Evolutionary conservation across 2,797 vertebrate species (phyloP), one percentile per base, ranked within the genome.

Genomic region (Ceyx erithaca): DNA sequence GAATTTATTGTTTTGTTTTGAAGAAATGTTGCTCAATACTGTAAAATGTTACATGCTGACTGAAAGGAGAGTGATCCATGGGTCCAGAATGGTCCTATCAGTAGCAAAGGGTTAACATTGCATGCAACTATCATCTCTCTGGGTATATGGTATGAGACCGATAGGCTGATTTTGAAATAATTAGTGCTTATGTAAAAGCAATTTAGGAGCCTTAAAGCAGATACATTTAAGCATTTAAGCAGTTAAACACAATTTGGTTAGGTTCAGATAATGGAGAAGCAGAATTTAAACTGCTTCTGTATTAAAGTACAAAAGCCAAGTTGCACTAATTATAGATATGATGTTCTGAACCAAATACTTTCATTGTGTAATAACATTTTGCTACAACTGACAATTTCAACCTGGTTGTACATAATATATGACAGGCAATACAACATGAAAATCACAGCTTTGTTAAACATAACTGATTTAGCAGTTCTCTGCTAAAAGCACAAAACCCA

Each of bases 401-500:
- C 8, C 9, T 2, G 5, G 26, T 9, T 46, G 49, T 26, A 63
- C 1, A 0, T 9, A 21, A 20, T 7, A 3, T 7, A 14, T 25
- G 61, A 17, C n/a, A 46, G 81, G 31, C 55, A 51, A 25, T 7
- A 11, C 31, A 61, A 28, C 0, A 1, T 2, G 23, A 16, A 49
- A 66, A 26, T 63, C 69, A 22, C 55, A 12, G 10, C 48, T 51
- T 52, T 3, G 35, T 37, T 30, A 33, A 48, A 57, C 8, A 6
- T 0, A 26, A 30, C 17, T 26, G 19, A 64, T 41, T 35, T 7
- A 49, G n/a, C 21, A 54, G n/a, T 37, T 77, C 10, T 48, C 23
- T 19, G 40, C 46, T 83, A 11, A 13, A 64, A 81, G n/a, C 5
- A 30, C 28, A 73, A 46, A 40, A 73, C 1, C 1, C 22, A 64